phyloP scores from a whole-genome alignment of 1,140 invertebrate genomes.

The Belonocnema kinseyi region DNA sequence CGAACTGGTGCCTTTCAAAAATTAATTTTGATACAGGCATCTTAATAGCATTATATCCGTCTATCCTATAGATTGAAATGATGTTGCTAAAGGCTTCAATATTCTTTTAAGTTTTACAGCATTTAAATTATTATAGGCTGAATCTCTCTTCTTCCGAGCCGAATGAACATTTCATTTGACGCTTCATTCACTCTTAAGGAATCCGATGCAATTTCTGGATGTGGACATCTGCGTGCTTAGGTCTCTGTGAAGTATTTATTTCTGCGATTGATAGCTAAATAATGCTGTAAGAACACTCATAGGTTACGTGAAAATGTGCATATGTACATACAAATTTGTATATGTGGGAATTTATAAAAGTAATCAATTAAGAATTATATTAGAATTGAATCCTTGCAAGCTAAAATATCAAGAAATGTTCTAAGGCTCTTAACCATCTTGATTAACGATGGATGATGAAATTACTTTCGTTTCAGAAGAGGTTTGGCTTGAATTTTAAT shows the following conservation, averaged over 20 bases:
- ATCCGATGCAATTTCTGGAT: not conserved
- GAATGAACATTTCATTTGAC: not conserved
- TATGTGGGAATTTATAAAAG: not conserved
- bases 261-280: not conserved
- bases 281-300: not conserved
- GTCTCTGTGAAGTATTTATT: not conserved
- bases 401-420: not conserved
- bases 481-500: too few species aligned
- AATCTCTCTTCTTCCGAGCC: not conserved
- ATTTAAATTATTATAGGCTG: not conserved
- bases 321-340: not conserved
- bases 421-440: too few species aligned
- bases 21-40: constrained; percentile 23
- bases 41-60: not conserved
- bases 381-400: not conserved
- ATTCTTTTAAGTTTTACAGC: not conserved
- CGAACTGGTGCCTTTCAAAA: constrained; percentile 43
- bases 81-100: not conserved
- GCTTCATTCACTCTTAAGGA: not conserved
- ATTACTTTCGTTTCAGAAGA: not conserved
- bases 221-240: not conserved
- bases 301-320: not conserved
- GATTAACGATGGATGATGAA: not conserved
- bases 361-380: constrained; percentile 4
- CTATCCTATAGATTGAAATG: too few species aligned